Conservation (phyloP, 2,113 vertebrate genomes). For the Carlito syrichta region DNA sequence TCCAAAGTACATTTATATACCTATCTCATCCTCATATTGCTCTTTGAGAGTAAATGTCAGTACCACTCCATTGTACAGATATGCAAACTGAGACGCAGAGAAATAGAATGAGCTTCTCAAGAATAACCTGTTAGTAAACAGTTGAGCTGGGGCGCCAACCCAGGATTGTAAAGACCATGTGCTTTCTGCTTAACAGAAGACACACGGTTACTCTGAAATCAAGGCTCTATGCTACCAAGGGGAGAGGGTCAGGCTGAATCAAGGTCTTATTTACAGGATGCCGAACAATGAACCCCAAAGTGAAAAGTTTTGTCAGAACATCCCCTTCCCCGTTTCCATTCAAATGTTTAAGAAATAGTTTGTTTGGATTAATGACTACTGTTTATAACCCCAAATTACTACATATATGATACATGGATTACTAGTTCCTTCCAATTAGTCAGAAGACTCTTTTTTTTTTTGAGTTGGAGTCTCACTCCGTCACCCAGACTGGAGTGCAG, state of each 20-base stretch:
- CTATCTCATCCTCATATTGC: not conserved
- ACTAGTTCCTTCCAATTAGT: not conserved
- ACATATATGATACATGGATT: not conserved
- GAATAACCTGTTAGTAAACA: not conserved
- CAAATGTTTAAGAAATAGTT: not conserved
- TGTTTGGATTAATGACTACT: conserved; percentile 4
- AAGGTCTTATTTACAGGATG: not conserved
- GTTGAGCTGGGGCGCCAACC: not conserved
- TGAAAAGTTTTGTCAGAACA: not conserved
- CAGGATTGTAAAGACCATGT: not conserved
- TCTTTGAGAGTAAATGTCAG: not conserved
- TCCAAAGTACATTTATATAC: not conserved
- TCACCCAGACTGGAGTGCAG: too few species aligned
- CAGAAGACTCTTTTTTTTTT: not conserved
- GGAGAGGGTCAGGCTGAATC: not conserved
- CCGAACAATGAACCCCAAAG: not conserved
- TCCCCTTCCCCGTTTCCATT: not conserved
- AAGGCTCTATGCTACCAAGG: not conserved
- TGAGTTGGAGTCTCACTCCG: too few species aligned
- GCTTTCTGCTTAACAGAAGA: not conserved
- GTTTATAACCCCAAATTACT: not conserved
- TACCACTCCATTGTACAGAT: not conserved
- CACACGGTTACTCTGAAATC: not conserved
- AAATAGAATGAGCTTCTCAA: not conserved
- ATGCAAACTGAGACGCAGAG: not conserved